These are phyloP conservation scores for Myiopsitta monachus DNA, from an alignment of 2,113 vertebrate genomes.

Conservation along the genomic window DNA sequence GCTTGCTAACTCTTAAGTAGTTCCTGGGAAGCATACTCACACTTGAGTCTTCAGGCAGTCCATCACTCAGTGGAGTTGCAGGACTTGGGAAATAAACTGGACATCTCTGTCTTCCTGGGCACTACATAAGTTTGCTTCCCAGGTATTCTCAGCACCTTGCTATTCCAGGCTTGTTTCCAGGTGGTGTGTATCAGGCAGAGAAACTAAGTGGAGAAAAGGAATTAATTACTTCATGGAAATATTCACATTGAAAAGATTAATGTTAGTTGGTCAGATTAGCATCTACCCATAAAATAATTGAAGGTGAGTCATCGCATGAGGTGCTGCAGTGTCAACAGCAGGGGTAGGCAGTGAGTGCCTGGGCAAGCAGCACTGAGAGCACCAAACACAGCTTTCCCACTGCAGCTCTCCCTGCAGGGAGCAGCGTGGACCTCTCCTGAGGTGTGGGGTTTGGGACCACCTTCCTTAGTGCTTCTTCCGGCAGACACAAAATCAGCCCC, in stretches of 20 bases:
- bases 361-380: background rate
- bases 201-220: background rate
- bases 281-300: background rate
- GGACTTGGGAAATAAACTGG: background rate
- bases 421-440: background rate
- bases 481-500: background rate
- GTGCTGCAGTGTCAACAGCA: background rate
- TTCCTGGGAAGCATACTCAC: background rate
- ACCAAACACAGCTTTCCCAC: background rate
- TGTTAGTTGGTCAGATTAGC: background rate
- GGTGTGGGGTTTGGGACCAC: background rate
- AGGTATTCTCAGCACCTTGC: background rate
- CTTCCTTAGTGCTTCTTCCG: rapidly evolving
- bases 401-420: rapidly evolving
- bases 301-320: background rate
- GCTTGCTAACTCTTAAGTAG: background rate
- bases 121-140: background rate
- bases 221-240: background rate
- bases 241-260: background rate
- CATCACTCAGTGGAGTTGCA: background rate
- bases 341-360: rapidly evolving
- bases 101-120: background rate
- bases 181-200: background rate
- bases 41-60: background rate
- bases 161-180: background rate